Percentiles rank a stretch among this genome's conserved stretches.
Evolutionary conservation across 2,888 invertebrate genomes (phyloP).

Genomic region (Caenorhabditis plicata): DNA sequence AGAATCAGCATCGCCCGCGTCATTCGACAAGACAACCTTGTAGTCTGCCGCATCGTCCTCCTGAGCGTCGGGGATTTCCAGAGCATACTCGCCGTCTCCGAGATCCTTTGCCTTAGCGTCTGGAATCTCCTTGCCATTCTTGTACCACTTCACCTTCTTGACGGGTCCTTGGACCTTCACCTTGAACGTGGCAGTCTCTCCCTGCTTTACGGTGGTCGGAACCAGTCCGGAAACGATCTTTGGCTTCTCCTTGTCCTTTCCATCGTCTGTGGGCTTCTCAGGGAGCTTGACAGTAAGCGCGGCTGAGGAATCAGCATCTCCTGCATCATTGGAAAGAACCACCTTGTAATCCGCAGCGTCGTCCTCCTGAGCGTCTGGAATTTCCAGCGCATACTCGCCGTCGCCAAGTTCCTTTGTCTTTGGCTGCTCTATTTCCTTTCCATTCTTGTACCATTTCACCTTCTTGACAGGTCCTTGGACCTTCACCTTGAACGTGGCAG

Average conservation of each 20-base stretch:
- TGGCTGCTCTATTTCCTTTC: conserved; percentile 62
- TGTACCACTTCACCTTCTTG: conserved; percentile 78
- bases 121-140: conserved; percentile 66
- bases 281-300: conserved; percentile 56
- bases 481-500: conserved; percentile 73
- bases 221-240: conserved; percentile 73
- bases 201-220: conserved; percentile 75
- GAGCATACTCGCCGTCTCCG: conserved; percentile 48
- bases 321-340: conserved; percentile 55
- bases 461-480: conserved; percentile 81
- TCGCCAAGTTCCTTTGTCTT: conserved; percentile 53
- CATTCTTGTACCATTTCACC: conserved; percentile 71
- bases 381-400: conserved; percentile 47
- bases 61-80: conserved; percentile 55
- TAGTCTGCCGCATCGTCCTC: conserved; percentile 58
- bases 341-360: conserved; percentile 57
- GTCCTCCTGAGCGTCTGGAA: conserved; percentile 49
- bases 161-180: conserved; percentile 76
- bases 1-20: conserved; percentile 63
- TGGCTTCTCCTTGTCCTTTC: conserved; percentile 67
- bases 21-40: conserved; percentile 58
- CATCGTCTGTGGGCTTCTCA: conserved; percentile 37
- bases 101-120: conserved; percentile 59
- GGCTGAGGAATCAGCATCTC: conserved; percentile 59
- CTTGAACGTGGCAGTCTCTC: conserved; percentile 77